Percentiles rank a stretch among this genome's conserved stretches.
These are phyloP conservation scores for Caenorhabditis sp. DNA, from an alignment of 2,888 invertebrate genomes.

Conservation along the genomic window DNA sequence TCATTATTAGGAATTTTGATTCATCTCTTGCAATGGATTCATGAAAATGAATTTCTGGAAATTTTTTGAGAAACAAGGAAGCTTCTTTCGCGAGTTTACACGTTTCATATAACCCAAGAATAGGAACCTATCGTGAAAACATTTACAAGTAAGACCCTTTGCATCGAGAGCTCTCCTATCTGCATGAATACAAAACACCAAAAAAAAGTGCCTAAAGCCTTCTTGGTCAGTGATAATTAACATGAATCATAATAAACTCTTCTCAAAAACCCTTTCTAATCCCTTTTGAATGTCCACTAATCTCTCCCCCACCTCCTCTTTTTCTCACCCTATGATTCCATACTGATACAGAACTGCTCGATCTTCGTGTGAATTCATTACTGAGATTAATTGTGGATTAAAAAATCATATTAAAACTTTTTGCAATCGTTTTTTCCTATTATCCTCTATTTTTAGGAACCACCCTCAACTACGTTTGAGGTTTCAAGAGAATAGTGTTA, in stretches of 20 bases:
- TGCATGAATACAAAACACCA: too few relatives aligned
- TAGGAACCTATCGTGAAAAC: too few relatives aligned
- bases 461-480: too few relatives aligned
- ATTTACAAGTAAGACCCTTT: too few relatives aligned
- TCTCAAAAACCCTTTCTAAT: neutral
- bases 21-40: too few relatives aligned
- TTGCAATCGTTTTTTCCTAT: neutral
- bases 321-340: neutral
- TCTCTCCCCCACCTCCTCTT: neutral
- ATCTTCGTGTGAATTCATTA: neutral
- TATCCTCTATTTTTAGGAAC: neutral
- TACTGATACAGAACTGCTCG: neutral
- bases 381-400: neutral
- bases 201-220: neutral
- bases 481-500: too few relatives aligned
- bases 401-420: neutral
- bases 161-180: too few relatives aligned
- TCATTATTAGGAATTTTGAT: too few relatives aligned
- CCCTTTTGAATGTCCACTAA: neutral
- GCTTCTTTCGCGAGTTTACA: too few relatives aligned
- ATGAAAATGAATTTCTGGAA: too few relatives aligned
- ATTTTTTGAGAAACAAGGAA: too few relatives aligned
- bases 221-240: neutral
- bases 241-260: neutral
- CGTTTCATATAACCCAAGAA: too few relatives aligned